Evolutionary conservation across 2,113 vertebrate species (phyloP), one percentile per base, ranked within the genome.

Genomic region (Carlito syrichta): DNA sequence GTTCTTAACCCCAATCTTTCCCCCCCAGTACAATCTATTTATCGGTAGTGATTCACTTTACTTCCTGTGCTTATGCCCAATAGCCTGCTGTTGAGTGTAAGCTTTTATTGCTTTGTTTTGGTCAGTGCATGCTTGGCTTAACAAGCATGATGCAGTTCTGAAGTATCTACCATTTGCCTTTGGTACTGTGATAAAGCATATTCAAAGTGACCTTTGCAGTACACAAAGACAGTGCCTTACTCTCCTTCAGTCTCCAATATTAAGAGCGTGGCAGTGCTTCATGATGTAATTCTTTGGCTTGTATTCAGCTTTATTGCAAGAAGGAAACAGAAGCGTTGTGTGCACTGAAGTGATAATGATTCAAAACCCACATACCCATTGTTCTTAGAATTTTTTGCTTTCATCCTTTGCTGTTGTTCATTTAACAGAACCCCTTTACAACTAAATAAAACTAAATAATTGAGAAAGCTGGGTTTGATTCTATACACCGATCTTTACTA

Each of bases 391-490:
- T 86, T 86, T 93, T 76, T 85, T 79, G 62, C 56, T 79, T 90
- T 86, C 22, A 32, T 94, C 25, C 27, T 43, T 96, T 89, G 66
- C 74, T 78, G 4, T 45, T 97, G 30, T 93, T 95, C 38, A 4
- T 79, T 96, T 95, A 91, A 82, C 30, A 77, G 69, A 79, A 60
- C 19, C 60, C 89, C 50, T 95, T 92, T 95, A 52, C 54, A 90
- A 77, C 27, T 86, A 95, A 77, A 87, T 94, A 82, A 90, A 88
- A 56, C 45, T 78, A 58, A 88, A 63, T 25, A 79, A 35, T 87
- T 58, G 87, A 88, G 16, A 58, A 87, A 88, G 19, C 66, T 73
- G 56, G 27, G 38, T 91, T 89, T 84, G 82, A 93, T 68, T 74
- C 63, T 81, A 5, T 63, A 6, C 27, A 78, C 23, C 93, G 79